Conservation (phyloP, 2,113 vertebrate genomes). For the Cygnus atratus region DNA sequence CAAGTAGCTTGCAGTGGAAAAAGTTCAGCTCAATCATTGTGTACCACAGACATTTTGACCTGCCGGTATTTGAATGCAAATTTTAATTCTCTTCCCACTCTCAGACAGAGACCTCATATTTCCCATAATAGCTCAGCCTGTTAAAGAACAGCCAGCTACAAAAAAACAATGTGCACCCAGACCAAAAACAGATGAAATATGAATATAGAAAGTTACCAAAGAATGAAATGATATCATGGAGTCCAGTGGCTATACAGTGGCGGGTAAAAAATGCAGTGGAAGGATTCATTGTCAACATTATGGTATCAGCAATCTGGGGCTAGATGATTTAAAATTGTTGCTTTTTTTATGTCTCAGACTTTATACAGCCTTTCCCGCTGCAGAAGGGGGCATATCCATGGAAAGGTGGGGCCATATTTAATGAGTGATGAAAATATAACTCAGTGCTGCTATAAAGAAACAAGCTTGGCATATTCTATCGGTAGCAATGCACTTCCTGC, state of each 20-base stretch:
- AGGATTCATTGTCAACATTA: background rate
- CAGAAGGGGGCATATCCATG: background rate
- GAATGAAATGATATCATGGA: background rate
- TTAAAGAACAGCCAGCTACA: background rate
- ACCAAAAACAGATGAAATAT: background rate
- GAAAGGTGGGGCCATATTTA: background rate
- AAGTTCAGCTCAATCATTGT: background rate
- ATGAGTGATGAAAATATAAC: background rate
- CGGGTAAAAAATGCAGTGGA: background rate
- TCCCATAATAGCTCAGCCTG: background rate
- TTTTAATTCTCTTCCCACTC: background rate
- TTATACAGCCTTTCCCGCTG: background rate
- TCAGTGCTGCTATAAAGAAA: background rate
- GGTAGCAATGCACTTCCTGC: background rate
- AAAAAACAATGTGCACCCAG: background rate
- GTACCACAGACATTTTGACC: slow-evolving; percentile 1
- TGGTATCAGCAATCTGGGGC: background rate
- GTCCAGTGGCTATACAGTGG: background rate
- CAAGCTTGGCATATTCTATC: background rate
- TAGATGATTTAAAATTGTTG: background rate
- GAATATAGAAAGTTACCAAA: background rate
- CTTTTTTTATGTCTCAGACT: background rate
- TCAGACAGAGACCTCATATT: background rate
- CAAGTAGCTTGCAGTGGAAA: background rate
- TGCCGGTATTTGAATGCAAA: slow-evolving; percentile 10